phyloP scores from a whole-genome alignment of 2,888 invertebrate species.

The Drosophila mulleri region DNA sequence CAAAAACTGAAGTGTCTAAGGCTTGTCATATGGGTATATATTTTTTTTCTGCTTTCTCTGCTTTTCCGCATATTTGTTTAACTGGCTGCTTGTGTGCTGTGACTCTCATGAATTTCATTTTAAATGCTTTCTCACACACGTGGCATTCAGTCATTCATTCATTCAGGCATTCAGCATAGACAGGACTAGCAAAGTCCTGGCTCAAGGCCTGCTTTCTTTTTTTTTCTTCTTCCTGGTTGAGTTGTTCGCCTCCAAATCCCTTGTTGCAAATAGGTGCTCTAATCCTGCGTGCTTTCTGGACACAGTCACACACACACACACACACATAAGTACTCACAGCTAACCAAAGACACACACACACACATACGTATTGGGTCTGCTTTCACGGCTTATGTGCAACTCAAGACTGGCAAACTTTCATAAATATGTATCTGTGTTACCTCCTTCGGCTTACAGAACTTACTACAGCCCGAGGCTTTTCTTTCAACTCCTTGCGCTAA shows the following conservation, averaged over 20 bases:
- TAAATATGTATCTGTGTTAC: slow-evolving; percentile 37
- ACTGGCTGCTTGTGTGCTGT: slow-evolving; percentile 65
- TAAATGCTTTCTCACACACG: slow-evolving; percentile 53
- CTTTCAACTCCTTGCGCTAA: slow-evolving; percentile 49
- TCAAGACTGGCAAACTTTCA: slow-evolving; percentile 64
- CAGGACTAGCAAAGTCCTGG: slow-evolving; percentile 38
- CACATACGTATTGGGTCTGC: slow-evolving; percentile 60
- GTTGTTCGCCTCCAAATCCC: slow-evolving; percentile 57
- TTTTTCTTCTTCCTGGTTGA: slow-evolving; percentile 4
- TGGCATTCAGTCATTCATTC: slow-evolving; percentile 55
- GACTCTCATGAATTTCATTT: slow-evolving; percentile 61
- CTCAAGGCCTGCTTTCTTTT: slow-evolving; percentile 28
- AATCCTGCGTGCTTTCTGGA: slow-evolving; percentile 60
- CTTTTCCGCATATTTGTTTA: slow-evolving; percentile 58
- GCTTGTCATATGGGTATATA: slow-evolving; percentile 49
- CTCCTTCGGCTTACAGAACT: slow-evolving; percentile 39
- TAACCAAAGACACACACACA: slow-evolving; percentile 7
- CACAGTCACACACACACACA: slow-evolving; percentile 14
- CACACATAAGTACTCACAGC: not conserved
- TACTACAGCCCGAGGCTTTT: slow-evolving; percentile 25
- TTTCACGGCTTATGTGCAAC: slow-evolving; percentile 76
- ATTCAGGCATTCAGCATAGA: slow-evolving; percentile 57
- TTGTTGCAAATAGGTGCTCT: slow-evolving; percentile 48
- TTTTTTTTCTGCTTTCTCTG: slow-evolving; percentile 18
- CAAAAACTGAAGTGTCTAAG: slow-evolving; percentile 54